These are phyloP conservation scores for Sternotherus odoratus DNA, from an alignment of 2,797 vertebrate genomes.

Conservation along the genomic window DNA sequence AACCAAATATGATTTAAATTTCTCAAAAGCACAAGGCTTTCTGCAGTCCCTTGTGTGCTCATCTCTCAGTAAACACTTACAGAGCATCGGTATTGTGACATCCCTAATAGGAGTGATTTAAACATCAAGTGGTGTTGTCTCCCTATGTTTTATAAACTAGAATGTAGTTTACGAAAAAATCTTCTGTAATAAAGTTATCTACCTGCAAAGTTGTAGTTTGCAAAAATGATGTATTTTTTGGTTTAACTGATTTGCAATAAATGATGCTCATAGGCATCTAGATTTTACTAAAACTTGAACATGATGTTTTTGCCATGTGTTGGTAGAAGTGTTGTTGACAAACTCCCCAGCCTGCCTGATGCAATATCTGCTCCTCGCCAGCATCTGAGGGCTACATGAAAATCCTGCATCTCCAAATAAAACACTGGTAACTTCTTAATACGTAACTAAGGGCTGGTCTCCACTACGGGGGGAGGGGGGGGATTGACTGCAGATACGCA, in stretches of 20 bases:
- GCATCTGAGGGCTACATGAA: neutral
- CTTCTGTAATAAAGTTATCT: conserved; percentile 84
- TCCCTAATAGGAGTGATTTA: conserved; percentile 74
- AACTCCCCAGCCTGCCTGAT: neutral
- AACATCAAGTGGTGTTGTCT: conserved; percentile 80
- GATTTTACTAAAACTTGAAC: conserved; percentile 72
- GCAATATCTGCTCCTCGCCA: neutral
- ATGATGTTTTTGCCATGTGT: conserved; percentile 2
- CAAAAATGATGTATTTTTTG: conserved; percentile 85
- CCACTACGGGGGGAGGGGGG: too few species aligned
- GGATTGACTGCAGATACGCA: too few species aligned
- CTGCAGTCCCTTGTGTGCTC: conserved; percentile 14
- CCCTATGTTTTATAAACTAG: conserved; percentile 90
- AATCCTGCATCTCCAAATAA: neutral
- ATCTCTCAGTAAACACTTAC: conserved; percentile 47
- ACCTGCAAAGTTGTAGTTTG: conserved; percentile 91
- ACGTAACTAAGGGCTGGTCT: neutral
- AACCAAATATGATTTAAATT: conserved; percentile 58
- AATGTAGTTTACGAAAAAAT: conserved; percentile 85
- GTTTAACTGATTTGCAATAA: conserved; percentile 96
- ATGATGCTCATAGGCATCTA: conserved; percentile 82
- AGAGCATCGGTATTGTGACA: conserved; percentile 71
- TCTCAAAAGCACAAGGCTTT: conserved; percentile 58
- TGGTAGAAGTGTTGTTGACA: neutral
- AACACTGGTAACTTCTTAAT: accelerated